Evolutionary conservation across 1,140 invertebrate species (phyloP), one percentile per base, ranked within the genome.

Genomic region (Meteorus sp.): DNA sequence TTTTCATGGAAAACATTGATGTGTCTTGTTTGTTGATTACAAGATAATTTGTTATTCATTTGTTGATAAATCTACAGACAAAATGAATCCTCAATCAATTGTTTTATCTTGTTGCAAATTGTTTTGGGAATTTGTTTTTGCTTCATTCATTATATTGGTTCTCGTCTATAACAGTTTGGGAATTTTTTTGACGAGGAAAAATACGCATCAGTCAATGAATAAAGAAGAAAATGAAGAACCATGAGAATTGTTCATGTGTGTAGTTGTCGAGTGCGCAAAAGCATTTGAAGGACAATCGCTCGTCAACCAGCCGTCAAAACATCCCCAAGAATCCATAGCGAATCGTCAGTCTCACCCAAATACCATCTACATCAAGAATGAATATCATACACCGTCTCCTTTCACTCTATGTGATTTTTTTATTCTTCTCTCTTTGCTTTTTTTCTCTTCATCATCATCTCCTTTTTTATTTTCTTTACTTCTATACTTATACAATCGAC

Each of bases 301-400:
- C 75, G 74, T 80, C 75, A 78, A 80, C 59, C 72, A 66, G 65
- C 70, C 74, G 76, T 80, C 78, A 80, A 75, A 79, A 79, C 76
- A 79, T 77, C 72, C 70, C 71, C 69, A 72, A 77, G 69, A 71
- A 76, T 78, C 71, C 75, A 62, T 79, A 65, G 68, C 72, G 69
- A 78, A 78, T 77, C 62, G 61, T 35, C 41, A 71, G 74, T 75
- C 72, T 78, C 74, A 70, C 70, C 73, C 13, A 33, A 4, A 59
- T 39, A 15, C 39, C 22, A 43, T 27, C 47, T n/a, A n/a, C n/a
- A n/a, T n/a, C n/a, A n/a, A n/a, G n/a, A n/a, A n/a, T n/a, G n/a
- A n/a, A n/a, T n/a, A n/a, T n/a, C n/a, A n/a, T n/a, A n/a, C n/a
- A n/a, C n/a, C n/a, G n/a, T n/a, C n/a, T n/a, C n/a, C n/a, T n/a